Base-by-base conservation (phyloP, 1,140 invertebrate species). In the Aphis gossypii region DNA sequence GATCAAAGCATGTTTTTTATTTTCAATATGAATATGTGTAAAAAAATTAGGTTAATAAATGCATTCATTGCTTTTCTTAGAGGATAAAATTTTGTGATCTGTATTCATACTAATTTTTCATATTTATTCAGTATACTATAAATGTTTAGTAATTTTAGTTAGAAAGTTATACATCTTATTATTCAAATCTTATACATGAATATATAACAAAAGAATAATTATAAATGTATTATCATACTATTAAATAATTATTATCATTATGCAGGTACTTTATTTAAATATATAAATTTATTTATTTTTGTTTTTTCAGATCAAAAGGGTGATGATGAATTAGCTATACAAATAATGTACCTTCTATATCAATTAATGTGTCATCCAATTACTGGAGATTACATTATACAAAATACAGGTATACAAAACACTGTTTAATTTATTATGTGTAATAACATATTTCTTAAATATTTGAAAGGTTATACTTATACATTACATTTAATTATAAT, bases 331-430 rank as follows among this genome's bases (percentile, higher is more conserved):
- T 97, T 99, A 94, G 98, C 99, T 84, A 96, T 99, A 93, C 98
- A 99, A 96, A 99, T 99, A 94, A 97, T 99, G 89, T 99, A 98
- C 95, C 97, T 99, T 83, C 99, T 99, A 96, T 97, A 99, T 95
- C 98, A 99, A 96, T 96, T 99, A 95, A 97, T 99, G 93, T 97
- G 97, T 94, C 98, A 99, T 95, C 96, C 97, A 94, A 96, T 96
- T 84, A 98, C 98, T 56, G 96, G 98, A 92, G 97, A 98, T 94
- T 97, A 97, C 95, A 96, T 99, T 94, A 97, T 98, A 82, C 96
- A 97, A 94, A 96, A 97, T 94, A 98, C 98, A 94, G 95, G 95
- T 93, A 94, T 94, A n/a, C 20, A n/a, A 76, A 76, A 76, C 7
- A 76, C n/a, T n/a, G 18, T n/a, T n/a, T 14, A n/a, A n/a, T n/a